These are phyloP conservation scores for Calliphora vomitoria DNA, from an alignment of 2,888 invertebrate genomes.

Conservation along the genomic window DNA sequence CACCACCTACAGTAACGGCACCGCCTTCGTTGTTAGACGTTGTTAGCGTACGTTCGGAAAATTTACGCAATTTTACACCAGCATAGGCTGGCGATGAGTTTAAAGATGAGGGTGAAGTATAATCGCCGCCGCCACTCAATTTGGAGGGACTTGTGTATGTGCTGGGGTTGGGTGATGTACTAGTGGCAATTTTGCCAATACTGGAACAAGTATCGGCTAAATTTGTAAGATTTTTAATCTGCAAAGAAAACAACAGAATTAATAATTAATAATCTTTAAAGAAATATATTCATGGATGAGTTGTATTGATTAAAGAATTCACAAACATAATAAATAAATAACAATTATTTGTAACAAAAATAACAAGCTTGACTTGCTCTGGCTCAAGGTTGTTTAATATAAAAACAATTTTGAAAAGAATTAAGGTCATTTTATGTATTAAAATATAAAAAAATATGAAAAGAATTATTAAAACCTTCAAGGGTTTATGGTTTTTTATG, in stretches of 20 bases:
- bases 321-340: not conserved
- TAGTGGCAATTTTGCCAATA: constrained; percentile 67
- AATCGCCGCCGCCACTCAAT: constrained; percentile 49
- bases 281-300: constrained; percentile 11
- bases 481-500: constrained; percentile 16
- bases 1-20: constrained; percentile 64
- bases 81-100: constrained; percentile 76
- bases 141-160: constrained; percentile 74
- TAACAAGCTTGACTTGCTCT: constrained; percentile 68
- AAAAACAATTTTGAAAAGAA: not conserved
- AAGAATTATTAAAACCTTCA: constrained; percentile 47
- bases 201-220: constrained; percentile 74
- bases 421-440: constrained; percentile 42
- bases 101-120: constrained; percentile 49
- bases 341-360: constrained; percentile 12
- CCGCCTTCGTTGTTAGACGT: constrained; percentile 63
- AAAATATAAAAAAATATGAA: constrained; percentile 2
- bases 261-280: constrained; percentile 36
- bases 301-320: constrained; percentile 14
- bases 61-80: constrained; percentile 80
- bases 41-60: constrained; percentile 79
- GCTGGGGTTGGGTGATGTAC: constrained; percentile 39
- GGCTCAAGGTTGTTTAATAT: constrained; percentile 66
- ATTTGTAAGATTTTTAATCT: constrained; percentile 77
- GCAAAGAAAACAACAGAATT: constrained; percentile 58